Conservation (phyloP, 2,113 vertebrate genomes). For the Salminus brasiliensis region DNA sequence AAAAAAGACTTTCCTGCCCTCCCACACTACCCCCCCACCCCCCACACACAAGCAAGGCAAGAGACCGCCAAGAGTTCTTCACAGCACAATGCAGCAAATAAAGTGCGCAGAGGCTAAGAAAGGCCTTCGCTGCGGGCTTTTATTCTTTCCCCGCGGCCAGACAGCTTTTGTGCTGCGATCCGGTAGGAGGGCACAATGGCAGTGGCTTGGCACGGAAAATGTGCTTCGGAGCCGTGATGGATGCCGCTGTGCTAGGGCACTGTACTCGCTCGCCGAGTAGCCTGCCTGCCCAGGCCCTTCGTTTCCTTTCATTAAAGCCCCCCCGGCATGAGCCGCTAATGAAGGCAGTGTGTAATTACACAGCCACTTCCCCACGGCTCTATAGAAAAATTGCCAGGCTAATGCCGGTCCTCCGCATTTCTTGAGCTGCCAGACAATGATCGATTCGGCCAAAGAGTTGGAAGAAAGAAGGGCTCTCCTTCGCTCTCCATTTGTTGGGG, state of each 20-base stretch:
- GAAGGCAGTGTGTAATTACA: slow-evolving; percentile 53
- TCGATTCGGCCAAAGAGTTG: slow-evolving; percentile 28
- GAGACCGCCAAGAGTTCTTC: slow-evolving; percentile 56
- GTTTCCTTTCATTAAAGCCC: slow-evolving; percentile 54
- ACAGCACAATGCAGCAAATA: slow-evolving; percentile 59
- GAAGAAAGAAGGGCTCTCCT: slow-evolving; percentile 16
- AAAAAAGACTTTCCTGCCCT: slow-evolving; percentile 47
- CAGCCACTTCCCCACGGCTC: slow-evolving; percentile 44
- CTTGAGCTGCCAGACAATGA: slow-evolving; percentile 22
- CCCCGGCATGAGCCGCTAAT: slow-evolving; percentile 40
- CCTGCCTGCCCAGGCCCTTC: slow-evolving; percentile 33
- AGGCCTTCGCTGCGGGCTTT: slow-evolving; percentile 47
- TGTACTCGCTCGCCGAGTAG: slow-evolving; percentile 30
- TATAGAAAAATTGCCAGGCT: slow-evolving; percentile 42
- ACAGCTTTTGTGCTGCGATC: slow-evolving; percentile 52
- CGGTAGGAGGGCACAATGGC: slow-evolving; percentile 43
- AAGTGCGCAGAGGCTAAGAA: slow-evolving; percentile 52
- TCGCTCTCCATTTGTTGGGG: background rate
- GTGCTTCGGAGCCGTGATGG: slow-evolving; percentile 50
- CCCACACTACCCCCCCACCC: slow-evolving; percentile 46
- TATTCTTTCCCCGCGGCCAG: slow-evolving; percentile 9
- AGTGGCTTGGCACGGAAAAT: slow-evolving; percentile 53
- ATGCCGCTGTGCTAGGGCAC: slow-evolving; percentile 41
- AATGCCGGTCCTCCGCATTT: slow-evolving; percentile 30
- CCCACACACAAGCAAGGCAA: slow-evolving; percentile 54